Base-by-base conservation (phyloP, 2,888 invertebrate genomes). In the Dorcus hopei region DNA sequence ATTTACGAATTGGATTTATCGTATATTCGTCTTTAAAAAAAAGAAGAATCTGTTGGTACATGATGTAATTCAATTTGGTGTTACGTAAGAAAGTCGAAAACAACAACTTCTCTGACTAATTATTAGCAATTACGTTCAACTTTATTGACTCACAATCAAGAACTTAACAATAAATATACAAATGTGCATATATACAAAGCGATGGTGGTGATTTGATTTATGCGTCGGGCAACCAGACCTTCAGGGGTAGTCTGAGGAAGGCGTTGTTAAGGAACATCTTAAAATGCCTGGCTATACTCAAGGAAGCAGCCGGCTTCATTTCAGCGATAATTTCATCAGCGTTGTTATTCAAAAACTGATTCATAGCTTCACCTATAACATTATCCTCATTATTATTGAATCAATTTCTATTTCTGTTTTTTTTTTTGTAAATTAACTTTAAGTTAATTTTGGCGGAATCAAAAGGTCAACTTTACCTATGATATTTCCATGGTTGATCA, bases 311-410 rank as follows among this genome's bases (percentile, higher is more conserved):
- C 2, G 91, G 90, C 70, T 88, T 83, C 89, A 92, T 90, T 80
- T 92, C 92, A 57, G 87, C 87, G 62, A 92, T 89, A 67, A 92
- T 89, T 74, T 91, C 91, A 49, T 88, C 86, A 0, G 89, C 85
- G 70, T 92, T 91, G 75, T 87, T 88, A 78, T 91, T 91, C 62
- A 92, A 78, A 76, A 91, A 91, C 74, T 90, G 90, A 76, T 91
- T 91, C 86, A 92, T 90, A 0, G 91, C 91, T 74, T 90, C 87
- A 41, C 89, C 89, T 89, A 58, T 41, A 64, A 62, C 39, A 52
- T 38, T 38, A 47, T 11, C 43, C 9, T 33, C 3, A n/a, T 40
- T 33, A 33, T 7, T 40, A 39, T 42, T 14, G n/a, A 23, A 45
- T 49, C 47, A n/a, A 38, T n/a, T 9, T 6, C 26, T 33, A 41